Evolutionary conservation across 1,140 invertebrate species (phyloP).

Genomic region (Microplitis demolitor): DNA sequence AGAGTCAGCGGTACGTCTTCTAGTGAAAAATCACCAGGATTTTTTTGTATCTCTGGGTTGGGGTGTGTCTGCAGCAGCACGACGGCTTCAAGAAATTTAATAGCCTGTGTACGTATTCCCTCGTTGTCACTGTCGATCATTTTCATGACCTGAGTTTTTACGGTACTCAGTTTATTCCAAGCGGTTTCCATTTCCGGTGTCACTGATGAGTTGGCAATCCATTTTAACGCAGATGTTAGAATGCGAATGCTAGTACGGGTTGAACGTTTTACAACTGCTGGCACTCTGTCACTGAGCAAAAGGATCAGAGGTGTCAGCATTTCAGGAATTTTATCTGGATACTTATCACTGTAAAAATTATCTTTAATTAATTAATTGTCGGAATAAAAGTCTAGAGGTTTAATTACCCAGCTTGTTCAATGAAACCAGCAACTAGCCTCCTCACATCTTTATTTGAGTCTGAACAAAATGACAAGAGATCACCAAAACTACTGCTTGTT

Average conservation of each 20-base stretch:
- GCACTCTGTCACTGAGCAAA: slow-evolving; percentile 77
- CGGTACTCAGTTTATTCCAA: slow-evolving; percentile 80
- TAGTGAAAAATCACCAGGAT: slow-evolving; percentile 79
- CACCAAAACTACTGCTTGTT: slow-evolving; percentile 86
- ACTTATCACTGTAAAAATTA: slow-evolving; percentile 72
- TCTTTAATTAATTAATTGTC: no score
- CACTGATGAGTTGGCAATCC: slow-evolving; percentile 78
- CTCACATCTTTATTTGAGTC: slow-evolving; percentile 87
- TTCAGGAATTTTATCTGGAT: slow-evolving; percentile 81
- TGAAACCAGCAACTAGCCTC: slow-evolving; percentile 88
- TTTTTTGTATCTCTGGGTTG: slow-evolving; percentile 71
- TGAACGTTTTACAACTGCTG: slow-evolving; percentile 90
- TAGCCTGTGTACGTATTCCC: slow-evolving; percentile 91
- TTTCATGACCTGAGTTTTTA: slow-evolving; percentile 86
- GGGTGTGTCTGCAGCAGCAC: slow-evolving; percentile 88
- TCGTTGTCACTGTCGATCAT: slow-evolving; percentile 98
- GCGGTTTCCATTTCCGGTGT: slow-evolving; percentile 82
- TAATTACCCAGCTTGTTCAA: slow-evolving; percentile 91
- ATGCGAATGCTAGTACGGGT: slow-evolving; percentile 87
- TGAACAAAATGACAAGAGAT: slow-evolving; percentile 86
- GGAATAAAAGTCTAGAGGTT: no score
- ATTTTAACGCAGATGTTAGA: slow-evolving; percentile 81
- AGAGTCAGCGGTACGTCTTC: slow-evolving; percentile 83
- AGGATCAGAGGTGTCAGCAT: slow-evolving; percentile 78
- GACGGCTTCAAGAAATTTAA: slow-evolving; percentile 95